Conservation (phyloP, 1,140 invertebrate species). For the Drosophila aff. region DNA sequence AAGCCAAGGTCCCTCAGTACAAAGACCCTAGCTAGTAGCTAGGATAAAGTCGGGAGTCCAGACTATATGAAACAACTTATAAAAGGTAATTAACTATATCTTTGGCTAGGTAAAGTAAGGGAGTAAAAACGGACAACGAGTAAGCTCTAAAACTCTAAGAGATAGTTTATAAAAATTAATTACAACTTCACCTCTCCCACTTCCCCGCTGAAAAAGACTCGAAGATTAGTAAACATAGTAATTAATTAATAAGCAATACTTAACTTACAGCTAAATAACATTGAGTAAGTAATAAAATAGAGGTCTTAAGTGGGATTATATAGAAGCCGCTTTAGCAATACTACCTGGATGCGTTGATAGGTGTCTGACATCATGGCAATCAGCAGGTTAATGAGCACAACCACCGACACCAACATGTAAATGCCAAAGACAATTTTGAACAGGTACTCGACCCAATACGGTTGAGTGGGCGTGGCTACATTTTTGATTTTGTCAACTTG, state of each 20-base stretch:
- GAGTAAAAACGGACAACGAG: background rate
- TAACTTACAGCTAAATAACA: slow-evolving; percentile 54
- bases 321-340: slow-evolving; percentile 78
- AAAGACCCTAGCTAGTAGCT: background rate
- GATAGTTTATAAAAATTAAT: background rate
- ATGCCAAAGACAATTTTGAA: slow-evolving; percentile 94
- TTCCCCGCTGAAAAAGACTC: slow-evolving; percentile 67
- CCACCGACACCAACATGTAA: slow-evolving; percentile 99
- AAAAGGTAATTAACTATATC: background rate
- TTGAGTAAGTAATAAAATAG: slow-evolving; percentile 9
- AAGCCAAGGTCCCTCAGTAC: slow-evolving; percentile 44
- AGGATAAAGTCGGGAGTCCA: background rate
- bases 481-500: slow-evolving; percentile 86
- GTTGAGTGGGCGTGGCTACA: slow-evolving; percentile 87
- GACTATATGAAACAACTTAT: background rate
- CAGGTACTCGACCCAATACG: slow-evolving; percentile 91
- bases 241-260: slow-evolving; percentile 25
- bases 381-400: slow-evolving; percentile 99
- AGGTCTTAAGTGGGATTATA: slow-evolving; percentile 15
- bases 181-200: slow-evolving; percentile 6
- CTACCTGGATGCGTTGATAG: slow-evolving; percentile 98
- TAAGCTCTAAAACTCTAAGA: background rate
- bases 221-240: slow-evolving; percentile 34
- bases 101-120: background rate
- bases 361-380: slow-evolving; percentile 99